Evolutionary conservation across 2,113 vertebrate genomes (phyloP).

Genomic region (Ibidorhyncha struthersii): DNA sequence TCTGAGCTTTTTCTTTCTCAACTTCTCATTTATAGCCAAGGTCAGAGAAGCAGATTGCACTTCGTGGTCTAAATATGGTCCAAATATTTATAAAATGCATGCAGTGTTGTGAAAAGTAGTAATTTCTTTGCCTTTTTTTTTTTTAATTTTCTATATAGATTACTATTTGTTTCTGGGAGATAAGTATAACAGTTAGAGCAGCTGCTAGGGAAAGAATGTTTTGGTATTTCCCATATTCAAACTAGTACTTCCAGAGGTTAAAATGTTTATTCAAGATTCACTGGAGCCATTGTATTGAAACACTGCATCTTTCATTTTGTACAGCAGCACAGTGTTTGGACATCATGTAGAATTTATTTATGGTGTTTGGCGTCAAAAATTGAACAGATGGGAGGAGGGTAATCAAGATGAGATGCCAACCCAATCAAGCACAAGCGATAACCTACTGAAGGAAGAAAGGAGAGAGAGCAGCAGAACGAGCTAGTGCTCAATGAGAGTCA

Average conservation of each 20-base stretch:
- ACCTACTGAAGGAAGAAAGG: background rate
- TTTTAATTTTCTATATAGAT: background rate
- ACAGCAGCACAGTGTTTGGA: background rate
- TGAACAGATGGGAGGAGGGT: background rate
- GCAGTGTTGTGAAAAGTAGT: background rate
- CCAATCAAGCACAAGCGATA: background rate
- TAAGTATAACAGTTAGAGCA: background rate
- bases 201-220: background rate
- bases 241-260: background rate
- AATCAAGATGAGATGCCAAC: background rate
- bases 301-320: background rate
- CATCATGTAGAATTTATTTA: background rate
- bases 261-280: background rate
- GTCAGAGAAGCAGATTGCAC: background rate
- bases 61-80: background rate
- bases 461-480: background rate
- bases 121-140: background rate
- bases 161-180: background rate
- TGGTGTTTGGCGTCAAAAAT: background rate
- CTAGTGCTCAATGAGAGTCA: background rate
- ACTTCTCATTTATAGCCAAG: background rate
- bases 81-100: background rate
- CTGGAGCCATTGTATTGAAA: background rate
- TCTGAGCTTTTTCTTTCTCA: background rate
- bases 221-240: background rate